Conservation (phyloP, 2,797 vertebrate genomes). For the Lates japonicus region DNA sequence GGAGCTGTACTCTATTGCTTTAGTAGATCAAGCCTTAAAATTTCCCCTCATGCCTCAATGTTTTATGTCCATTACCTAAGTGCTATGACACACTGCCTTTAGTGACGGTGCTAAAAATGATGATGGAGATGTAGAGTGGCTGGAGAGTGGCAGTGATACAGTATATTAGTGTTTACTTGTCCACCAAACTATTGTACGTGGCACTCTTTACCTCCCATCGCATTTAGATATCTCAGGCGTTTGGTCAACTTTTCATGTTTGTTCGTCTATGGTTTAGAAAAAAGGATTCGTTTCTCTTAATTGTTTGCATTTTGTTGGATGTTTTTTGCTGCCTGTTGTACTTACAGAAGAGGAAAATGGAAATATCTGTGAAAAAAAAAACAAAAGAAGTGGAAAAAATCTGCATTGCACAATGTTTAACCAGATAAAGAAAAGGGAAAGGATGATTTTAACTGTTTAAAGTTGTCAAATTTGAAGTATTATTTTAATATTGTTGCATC, state of each 20-base stretch:
- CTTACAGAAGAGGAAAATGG: constrained; percentile 23
- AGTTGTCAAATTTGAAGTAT: constrained; percentile 45
- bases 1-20: constrained; percentile 24
- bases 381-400: constrained; percentile 15
- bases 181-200: constrained; percentile 46
- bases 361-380: constrained; percentile 17
- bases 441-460: constrained; percentile 52
- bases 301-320: constrained; percentile 29
- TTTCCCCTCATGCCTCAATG: constrained; percentile 47
- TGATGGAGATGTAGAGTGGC: neutral
- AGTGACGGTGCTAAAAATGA: constrained; percentile 60
- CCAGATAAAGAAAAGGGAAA: constrained; percentile 45
- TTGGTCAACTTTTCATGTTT: constrained; percentile 49
- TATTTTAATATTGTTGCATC: constrained; percentile 60
- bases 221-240: constrained; percentile 77
- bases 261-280: constrained; percentile 37
- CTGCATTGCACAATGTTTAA: constrained; percentile 60
- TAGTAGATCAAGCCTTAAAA: constrained; percentile 74
- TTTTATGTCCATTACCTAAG: constrained; percentile 74
- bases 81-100: constrained; percentile 72
- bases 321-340: constrained; percentile 29
- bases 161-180: constrained; percentile 65
- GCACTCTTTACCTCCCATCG: constrained; percentile 62
- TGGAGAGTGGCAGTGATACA: constrained; percentile 48
- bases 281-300: constrained; percentile 51